Evolutionary conservation across 2,888 invertebrate species (phyloP).

Genomic region (Oligia latruncula): DNA sequence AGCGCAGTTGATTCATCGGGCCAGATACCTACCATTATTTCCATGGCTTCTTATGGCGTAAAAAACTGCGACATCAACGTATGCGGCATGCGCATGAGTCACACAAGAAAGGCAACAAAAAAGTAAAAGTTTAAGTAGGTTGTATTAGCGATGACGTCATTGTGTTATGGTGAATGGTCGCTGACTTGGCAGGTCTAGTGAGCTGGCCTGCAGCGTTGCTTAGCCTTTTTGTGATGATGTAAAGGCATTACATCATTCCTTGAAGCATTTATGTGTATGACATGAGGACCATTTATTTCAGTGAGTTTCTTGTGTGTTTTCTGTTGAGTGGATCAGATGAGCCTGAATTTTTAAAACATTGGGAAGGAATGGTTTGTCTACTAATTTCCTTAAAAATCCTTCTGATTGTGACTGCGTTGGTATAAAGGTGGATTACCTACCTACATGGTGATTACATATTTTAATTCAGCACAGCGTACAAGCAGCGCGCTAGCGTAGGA

Average conservation of each 20-base stretch:
- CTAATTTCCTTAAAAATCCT: not conserved
- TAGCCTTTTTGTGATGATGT: conserved; percentile 14
- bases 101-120: conserved; percentile 46
- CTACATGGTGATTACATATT: not conserved
- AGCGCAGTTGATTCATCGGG: conserved; percentile 13
- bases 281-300: not conserved
- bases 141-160: conserved; percentile 48
- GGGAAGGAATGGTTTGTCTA: not conserved
- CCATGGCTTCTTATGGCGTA: conserved; percentile 11
- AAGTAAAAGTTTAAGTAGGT: conserved; percentile 43
- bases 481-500: too few relatives aligned
- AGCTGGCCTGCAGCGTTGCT: not conserved
- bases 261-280: not conserved
- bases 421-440: not conserved
- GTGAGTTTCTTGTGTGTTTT: not conserved
- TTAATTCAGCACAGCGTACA: not conserved
- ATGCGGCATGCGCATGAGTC: conserved; percentile 39
- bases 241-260: conserved; percentile 18
- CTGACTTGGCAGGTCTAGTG: not conserved
- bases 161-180: conserved; percentile 14
- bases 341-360: not conserved
- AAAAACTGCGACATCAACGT: conserved; percentile 36
- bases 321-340: not conserved
- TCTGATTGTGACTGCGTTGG: not conserved
- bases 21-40: not conserved